Conservation (phyloP, 2,888 invertebrate species). For the Barypeithes pellucidus region DNA sequence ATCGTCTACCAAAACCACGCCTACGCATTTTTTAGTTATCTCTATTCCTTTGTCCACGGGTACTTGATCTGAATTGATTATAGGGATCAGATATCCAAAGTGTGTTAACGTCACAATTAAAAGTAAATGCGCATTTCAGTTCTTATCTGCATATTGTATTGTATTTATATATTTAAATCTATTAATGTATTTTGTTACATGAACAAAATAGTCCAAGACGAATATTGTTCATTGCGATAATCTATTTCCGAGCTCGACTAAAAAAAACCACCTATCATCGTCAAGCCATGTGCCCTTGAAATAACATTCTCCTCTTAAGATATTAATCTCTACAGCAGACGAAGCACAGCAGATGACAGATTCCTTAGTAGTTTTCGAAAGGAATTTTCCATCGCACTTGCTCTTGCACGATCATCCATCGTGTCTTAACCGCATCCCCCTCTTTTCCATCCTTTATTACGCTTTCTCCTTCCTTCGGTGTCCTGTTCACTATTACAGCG, state of each 20-base stretch:
- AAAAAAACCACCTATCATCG: conserved; percentile 12
- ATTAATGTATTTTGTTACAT: no score
- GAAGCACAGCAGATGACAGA: conserved; percentile 29
- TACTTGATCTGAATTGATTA: no score
- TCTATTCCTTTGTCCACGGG: no score
- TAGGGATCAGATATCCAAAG: neutral
- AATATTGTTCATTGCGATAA: neutral
- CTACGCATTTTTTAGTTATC: no score
- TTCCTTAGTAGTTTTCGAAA: conserved; percentile 27
- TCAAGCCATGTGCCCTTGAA: conserved; percentile 21
- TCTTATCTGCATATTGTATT: no score
- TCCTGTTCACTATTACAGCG: conserved; percentile 30
- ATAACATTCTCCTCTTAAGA: conserved; percentile 26
- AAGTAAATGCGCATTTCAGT: no score
- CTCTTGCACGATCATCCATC: neutral
- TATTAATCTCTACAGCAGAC: conserved; percentile 34
- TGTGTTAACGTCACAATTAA: neutral
- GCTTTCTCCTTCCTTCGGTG: conserved; percentile 25
- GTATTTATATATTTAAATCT: no score
- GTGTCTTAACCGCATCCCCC: neutral
- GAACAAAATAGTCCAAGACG: neutral
- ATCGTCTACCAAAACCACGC: no score
- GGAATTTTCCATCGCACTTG: conserved; percentile 11
- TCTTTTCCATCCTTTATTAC: conserved; percentile 35
- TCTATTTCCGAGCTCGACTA: neutral